phyloP scores from a whole-genome alignment of 2,888 invertebrate species.

The Dryocosmus kuriphilus region DNA sequence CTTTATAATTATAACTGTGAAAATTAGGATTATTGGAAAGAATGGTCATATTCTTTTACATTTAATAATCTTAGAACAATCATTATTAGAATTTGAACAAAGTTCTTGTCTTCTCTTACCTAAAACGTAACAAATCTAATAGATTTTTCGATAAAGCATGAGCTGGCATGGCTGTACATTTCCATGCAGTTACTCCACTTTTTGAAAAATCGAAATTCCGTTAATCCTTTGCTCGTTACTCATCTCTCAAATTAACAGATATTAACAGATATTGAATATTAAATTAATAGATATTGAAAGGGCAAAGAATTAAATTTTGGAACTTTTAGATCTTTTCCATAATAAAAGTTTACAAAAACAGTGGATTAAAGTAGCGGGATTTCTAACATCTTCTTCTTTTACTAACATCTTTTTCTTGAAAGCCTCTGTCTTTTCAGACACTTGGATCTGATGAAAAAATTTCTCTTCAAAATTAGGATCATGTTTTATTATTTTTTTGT shows the following conservation, averaged over 20 bases:
- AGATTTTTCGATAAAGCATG: slow-evolving; percentile 22
- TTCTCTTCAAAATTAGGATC: background rate
- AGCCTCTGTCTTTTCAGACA: background rate
- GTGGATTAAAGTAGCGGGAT: background rate
- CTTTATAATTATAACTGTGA: background rate
- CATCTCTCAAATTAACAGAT: too few species aligned
- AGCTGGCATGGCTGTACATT: slow-evolving; percentile 22
- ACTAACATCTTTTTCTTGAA: background rate
- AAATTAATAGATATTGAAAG: too few species aligned
- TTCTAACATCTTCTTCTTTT: background rate
- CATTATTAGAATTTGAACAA: slow-evolving; percentile 24
- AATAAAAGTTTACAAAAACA: background rate
- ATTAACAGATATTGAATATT: too few species aligned
- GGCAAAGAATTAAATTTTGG: background rate
- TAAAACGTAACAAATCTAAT: background rate
- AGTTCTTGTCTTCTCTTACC: slow-evolving; percentile 22
- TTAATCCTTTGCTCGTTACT: too few species aligned
- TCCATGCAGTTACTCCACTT: background rate
- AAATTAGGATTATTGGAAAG: background rate
- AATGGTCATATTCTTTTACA: background rate
- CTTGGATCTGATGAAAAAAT: background rate
- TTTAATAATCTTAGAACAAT: background rate
- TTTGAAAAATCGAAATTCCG: background rate
- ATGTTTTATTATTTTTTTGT: background rate
- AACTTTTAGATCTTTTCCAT: background rate